Evolutionary conservation across 2,113 vertebrate genomes (phyloP).

Genomic region (Camelus bactrianus): DNA sequence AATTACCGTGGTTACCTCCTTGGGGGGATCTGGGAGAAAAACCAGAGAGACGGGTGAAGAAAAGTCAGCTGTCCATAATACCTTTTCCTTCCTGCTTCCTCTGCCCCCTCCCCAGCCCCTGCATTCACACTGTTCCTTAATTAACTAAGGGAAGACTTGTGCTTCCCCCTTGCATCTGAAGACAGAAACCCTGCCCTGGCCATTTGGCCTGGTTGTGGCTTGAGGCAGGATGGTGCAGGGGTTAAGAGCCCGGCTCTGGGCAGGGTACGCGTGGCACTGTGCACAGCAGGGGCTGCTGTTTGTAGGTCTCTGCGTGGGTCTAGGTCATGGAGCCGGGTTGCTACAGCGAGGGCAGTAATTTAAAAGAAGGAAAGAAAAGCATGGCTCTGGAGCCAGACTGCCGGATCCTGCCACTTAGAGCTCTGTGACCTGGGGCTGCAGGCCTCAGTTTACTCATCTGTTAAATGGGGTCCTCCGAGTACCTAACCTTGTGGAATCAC

Average conservation of each 20-base stretch:
- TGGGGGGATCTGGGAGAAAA: slow-evolving; percentile 70
- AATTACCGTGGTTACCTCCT: slow-evolving; percentile 44
- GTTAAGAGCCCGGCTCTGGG: background rate
- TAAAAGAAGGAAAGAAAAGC: background rate
- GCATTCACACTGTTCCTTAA: background rate
- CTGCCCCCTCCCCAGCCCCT: background rate
- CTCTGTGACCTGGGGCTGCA: background rate
- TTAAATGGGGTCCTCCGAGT: background rate
- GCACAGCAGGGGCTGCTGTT: background rate
- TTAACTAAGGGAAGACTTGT: background rate
- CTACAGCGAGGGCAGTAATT: background rate
- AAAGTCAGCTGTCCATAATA: background rate
- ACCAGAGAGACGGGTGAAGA: background rate
- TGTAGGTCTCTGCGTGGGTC: background rate
- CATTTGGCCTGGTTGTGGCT: background rate
- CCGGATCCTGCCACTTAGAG: background rate
- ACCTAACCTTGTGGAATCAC: background rate
- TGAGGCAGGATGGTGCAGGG: background rate
- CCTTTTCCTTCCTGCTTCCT: background rate
- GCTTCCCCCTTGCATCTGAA: background rate
- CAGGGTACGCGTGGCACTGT: background rate
- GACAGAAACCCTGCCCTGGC: background rate
- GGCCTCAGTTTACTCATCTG: background rate
- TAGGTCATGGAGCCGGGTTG: background rate
- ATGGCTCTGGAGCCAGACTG: background rate